These are phyloP conservation scores for Spisula solida DNA, from an alignment of 2,888 invertebrate genomes.

Conservation along the genomic window DNA sequence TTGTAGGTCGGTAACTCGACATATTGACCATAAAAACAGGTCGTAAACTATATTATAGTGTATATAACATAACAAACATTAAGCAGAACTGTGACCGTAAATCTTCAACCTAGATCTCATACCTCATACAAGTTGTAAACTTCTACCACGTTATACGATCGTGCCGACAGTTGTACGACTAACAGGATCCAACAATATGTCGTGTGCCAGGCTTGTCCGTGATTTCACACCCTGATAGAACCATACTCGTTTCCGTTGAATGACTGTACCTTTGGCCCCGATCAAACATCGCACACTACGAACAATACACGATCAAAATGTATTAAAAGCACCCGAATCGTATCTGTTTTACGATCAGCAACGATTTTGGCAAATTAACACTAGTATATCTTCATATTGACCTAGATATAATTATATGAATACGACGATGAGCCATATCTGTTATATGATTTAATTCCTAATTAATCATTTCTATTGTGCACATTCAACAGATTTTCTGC, in stretches of 20 bases:
- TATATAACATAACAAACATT: no score
- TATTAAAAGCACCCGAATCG: conserved; percentile 1
- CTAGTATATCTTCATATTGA: neutral
- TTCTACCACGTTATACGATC: neutral
- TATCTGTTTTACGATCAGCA: conserved; percentile 2
- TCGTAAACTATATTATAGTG: no score
- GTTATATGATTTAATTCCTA: neutral
- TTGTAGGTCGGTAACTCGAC: no score
- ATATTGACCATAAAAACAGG: no score
- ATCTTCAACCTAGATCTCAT: no score
- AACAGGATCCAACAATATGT: neutral
- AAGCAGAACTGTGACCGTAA: no score
- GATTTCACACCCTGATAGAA: conserved; percentile 42
- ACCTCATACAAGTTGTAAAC: no score
- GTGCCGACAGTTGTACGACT: neutral
- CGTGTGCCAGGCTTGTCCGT: neutral
- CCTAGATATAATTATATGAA: conserved; percentile 19
- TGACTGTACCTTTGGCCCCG: neutral
- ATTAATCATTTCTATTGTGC: neutral
- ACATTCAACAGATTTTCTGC: neutral
- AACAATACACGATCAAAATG: neutral
- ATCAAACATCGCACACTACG: neutral
- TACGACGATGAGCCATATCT: neutral
- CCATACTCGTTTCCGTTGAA: neutral
- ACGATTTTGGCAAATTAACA: conserved; percentile 46